Evolutionary conservation across 2,888 invertebrate species (phyloP), one percentile per base, ranked within the genome.

Genomic region (Cataglyphis albicans): DNA sequence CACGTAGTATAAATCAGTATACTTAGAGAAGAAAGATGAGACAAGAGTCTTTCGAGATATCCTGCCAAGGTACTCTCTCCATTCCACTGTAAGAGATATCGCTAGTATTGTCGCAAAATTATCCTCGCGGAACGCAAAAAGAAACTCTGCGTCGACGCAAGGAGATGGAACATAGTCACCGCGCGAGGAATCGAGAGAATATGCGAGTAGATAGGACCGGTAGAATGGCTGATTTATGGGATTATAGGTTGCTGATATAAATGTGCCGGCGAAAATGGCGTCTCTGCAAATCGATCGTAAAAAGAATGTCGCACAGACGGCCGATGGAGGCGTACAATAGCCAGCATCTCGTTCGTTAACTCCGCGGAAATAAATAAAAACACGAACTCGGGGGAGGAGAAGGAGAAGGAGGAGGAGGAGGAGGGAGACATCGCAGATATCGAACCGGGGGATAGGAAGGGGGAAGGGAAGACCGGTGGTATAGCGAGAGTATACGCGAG

Each of bases 281-380:
- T 87, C 87, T 84, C 85, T 87, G 85, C 82, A 86, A 88, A 90
- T 90, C 89, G 90, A 90, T 90, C 84, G 85, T 86, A 85, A 86
- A 87, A 88, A 86, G 87, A 84, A 87, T 85, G 87, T 90, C 88
- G 87, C 85, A 57, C 74, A 76, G 55, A 68, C 41, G 82, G 57
- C 80, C 84, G 86, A 63, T 67, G 80, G 83, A 83, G 72, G 83
- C 78, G 84, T 84, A 90, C 90, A 90, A 89, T 88, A 80, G 90
- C 82, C 84, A 83, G 84, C 87, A 84, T 90, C 88, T 87, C 86
- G 84, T 87, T 90, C 88, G 90, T 87, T 90, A 88, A 83, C 86
- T 84, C 85, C 87, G 84, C 72, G 86, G 87, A 86, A 91, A 91
- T 91, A 91, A 91, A 91, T 88, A 90, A 88, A 90, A 90, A 88